Evolutionary conservation across 2,113 vertebrate genomes (phyloP).

Genomic region (Athene cunicularia): DNA sequence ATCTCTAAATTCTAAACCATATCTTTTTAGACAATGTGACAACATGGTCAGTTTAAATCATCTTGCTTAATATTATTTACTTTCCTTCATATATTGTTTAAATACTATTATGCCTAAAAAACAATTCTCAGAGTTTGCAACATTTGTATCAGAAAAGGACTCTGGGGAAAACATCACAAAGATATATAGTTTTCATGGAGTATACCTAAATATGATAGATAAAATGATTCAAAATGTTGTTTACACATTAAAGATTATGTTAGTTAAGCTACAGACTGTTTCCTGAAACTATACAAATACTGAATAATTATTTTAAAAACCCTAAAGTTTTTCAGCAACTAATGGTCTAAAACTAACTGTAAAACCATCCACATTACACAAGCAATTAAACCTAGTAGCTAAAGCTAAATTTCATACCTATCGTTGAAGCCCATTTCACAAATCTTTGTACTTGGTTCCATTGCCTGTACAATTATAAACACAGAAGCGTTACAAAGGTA

Average conservation of each 20-base stretch:
- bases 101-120: neutral
- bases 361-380: neutral
- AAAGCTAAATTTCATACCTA: conserved; percentile 61
- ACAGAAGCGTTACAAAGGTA: neutral
- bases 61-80: neutral
- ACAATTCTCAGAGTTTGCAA: neutral
- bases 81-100: neutral
- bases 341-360: neutral
- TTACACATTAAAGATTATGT: neutral
- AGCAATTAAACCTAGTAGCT: neutral
- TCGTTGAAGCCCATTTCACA: conserved; percentile 57
- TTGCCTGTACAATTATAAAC: conserved; percentile 61
- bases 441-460: conserved; percentile 64
- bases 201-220: neutral
- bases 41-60: neutral
- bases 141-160: neutral
- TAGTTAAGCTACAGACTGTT: neutral
- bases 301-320: neutral
- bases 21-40: neutral
- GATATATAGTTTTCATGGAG: neutral
- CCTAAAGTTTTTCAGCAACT: neutral
- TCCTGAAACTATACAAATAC: neutral
- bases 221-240: neutral
- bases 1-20: neutral
- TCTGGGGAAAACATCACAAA: neutral